A percentile compares a stretch with the other conserved stretches of the same genome.
These are phyloP conservation scores for Chaenocephalus aceratus DNA, from an alignment of 2,113 vertebrate genomes.

Conservation along the genomic window DNA sequence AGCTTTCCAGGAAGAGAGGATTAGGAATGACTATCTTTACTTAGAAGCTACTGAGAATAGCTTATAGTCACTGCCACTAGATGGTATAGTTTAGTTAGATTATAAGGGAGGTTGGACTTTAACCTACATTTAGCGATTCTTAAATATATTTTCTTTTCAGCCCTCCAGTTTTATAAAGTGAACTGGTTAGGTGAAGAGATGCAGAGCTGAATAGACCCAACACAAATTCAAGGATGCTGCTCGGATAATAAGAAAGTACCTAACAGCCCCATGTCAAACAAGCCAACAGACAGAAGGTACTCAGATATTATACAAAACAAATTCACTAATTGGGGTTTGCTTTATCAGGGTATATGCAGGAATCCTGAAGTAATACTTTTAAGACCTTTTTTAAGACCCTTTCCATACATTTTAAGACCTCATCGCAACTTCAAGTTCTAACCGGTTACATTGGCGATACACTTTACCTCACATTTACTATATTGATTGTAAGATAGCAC, in stretches of 20 bases:
- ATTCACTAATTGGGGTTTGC: neutral
- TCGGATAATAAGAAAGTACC: neutral
- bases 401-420: too few relatives aligned
- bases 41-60: neutral
- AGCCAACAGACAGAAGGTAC: neutral
- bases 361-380: too few relatives aligned
- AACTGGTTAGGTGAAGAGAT: neutral
- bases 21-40: neutral
- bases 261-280: neutral
- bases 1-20: constrained; percentile 1
- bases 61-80: neutral
- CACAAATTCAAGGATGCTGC: constrained; percentile 19
- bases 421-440: too few relatives aligned
- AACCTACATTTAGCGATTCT: neutral
- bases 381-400: too few relatives aligned
- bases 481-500: too few relatives aligned
- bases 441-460: too few relatives aligned
- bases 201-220: constrained; percentile 23
- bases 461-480: too few relatives aligned
- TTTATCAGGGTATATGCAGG: neutral
- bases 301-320: neutral
- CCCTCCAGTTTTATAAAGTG: neutral
- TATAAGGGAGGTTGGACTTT: neutral
- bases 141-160: neutral
- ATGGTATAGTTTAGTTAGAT: neutral